phyloP scores from a whole-genome alignment of 2,113 vertebrate species.

The Neopipo cinnamomea region DNA sequence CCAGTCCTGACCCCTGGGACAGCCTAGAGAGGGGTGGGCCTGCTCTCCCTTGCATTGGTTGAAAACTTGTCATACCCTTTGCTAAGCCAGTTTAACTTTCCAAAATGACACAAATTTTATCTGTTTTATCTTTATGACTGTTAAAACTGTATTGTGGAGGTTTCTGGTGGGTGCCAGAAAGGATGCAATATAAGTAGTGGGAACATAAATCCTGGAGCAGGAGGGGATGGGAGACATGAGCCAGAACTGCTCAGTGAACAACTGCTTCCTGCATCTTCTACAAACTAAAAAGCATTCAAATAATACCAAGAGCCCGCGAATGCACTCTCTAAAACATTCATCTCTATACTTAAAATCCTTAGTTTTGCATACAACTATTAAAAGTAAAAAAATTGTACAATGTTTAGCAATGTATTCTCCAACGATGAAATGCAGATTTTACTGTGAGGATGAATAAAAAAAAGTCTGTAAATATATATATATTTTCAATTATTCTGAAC shows the following conservation, averaged over 20 bases:
- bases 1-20: rapidly evolving
- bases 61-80: neutral
- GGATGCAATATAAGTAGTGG: rapidly evolving
- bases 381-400: neutral
- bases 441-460: neutral
- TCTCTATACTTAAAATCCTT: neutral
- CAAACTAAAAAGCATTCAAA: neutral
- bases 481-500: neutral
- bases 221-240: neutral
- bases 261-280: neutral
- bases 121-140: neutral
- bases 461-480: neutral
- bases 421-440: neutral
- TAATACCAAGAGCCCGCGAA: neutral
- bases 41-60: neutral
- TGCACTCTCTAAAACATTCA: neutral
- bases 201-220: neutral
- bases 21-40: neutral
- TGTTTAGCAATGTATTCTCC: neutral
- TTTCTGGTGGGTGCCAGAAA: neutral
- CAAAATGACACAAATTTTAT: neutral
- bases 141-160: neutral
- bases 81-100: neutral
- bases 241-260: neutral
- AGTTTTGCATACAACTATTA: neutral